Base-by-base conservation (phyloP, 2,888 invertebrate species). In the Silvanus unidentatus region DNA sequence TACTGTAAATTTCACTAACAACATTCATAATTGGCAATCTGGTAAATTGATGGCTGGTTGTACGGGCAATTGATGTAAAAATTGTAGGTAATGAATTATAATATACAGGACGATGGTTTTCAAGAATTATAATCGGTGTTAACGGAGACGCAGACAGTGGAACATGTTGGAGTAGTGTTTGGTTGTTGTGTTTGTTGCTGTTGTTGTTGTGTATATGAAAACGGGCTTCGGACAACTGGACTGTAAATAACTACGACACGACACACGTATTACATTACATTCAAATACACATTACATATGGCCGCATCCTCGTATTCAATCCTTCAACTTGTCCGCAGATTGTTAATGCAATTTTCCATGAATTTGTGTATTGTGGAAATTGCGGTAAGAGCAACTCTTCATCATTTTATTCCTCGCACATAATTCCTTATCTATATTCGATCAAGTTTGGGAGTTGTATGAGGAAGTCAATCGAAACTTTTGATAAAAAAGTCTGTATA, bases 201-300 rank as follows among this genome's bases (percentile, higher is more conserved):
- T n/a, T n/a, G n/a, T n/a, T 22, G 22, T 22, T 22, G 22, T 22
- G 22, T 22, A 22, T 43, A 30, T 38, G 39, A 46, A 46, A 46
- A 43, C 46, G 45, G 46, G 46, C 47, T 46, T 40, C 49, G 34
- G 48, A 43, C 51, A 50, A 50, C 54, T 40, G 50, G 53, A 51
- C 52, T 52, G 58, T 59, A 56, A 59, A 59, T 57, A 57, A 57
- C 52, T 35, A 45, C 52, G 51, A 53, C 53, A 54, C 47, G 55
- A 50, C 54, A 53, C 45, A 52, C 51, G 53, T 58, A 59, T 59
- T 55, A 57, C 54, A 54, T 59, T 59, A 59, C 55, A 56, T 53
- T 52, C 44, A 53, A 55, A 59, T 59, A 22, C 22, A 57, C 51
- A 54, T 59, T 57, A 56, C 52, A 49, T 50, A 56, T 51, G 50